These are phyloP conservation scores for Percopsis transmontana DNA, from an alignment of 2,113 vertebrate species.

Conservation along the genomic window DNA sequence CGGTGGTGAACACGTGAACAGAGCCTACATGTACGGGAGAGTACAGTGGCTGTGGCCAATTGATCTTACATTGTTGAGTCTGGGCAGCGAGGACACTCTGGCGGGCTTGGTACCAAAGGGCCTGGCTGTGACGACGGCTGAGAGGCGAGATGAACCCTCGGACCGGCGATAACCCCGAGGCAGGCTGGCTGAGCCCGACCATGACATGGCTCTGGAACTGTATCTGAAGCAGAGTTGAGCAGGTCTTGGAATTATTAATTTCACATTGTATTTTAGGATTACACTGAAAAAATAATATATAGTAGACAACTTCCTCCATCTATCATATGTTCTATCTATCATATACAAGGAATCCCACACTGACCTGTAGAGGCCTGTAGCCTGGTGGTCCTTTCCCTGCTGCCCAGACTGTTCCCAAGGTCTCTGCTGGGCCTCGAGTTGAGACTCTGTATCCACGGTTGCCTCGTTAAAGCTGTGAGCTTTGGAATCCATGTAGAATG, in stretches of 20 bases:
- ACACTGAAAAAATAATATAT: too few species aligned
- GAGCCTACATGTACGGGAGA: background rate
- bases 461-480: conserved; percentile 1
- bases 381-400: conserved; percentile 1
- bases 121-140: conserved; percentile 87
- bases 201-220: conserved; percentile 36
- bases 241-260: background rate
- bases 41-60: background rate
- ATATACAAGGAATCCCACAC: background rate
- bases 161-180: conserved; percentile 88
- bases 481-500: conserved; percentile 3
- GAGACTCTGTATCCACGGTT: conserved; percentile 2
- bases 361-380: conserved; percentile 2
- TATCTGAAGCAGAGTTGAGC: conserved; percentile 18
- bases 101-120: conserved; percentile 87
- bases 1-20: background rate
- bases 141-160: conserved; percentile 83
- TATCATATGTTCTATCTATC: too few species aligned
- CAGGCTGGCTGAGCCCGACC: conserved; percentile 82
- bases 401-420: conserved; percentile 20
- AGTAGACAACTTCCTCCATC: too few species aligned
- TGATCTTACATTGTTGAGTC: conserved; percentile 82
- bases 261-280: too few species aligned
- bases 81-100: conserved; percentile 83
- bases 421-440: conserved; percentile 6